Percentiles rank a stretch among this genome's conserved stretches.
These are phyloP conservation scores for Oplegnathus fasciatus DNA, from an alignment of 2,113 vertebrate genomes.

Conservation along the genomic window DNA sequence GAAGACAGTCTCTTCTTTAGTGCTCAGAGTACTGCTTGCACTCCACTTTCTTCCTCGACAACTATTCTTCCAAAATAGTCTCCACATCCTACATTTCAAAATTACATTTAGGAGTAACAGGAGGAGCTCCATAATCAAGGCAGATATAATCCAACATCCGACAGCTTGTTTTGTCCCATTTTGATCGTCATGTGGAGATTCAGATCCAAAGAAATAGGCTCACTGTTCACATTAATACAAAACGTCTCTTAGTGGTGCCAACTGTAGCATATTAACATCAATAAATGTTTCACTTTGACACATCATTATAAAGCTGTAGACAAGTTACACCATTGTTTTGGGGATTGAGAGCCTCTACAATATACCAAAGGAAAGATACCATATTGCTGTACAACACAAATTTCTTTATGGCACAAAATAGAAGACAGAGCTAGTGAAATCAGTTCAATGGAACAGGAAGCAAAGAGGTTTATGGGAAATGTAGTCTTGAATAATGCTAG, in stretches of 20 bases:
- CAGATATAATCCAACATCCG: background rate
- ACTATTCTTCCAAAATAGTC: background rate
- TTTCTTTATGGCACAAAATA: slow-evolving; percentile 40
- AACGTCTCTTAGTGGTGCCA: slow-evolving; percentile 25
- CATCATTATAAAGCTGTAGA: slow-evolving; percentile 13
- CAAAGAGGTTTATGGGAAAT: background rate
- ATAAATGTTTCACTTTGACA: slow-evolving; percentile 24
- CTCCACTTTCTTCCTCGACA: slow-evolving; percentile 17
- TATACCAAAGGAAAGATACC: background rate
- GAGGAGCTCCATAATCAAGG: background rate
- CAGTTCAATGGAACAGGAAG: background rate
- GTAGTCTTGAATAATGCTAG: background rate
- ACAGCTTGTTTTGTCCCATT: background rate
- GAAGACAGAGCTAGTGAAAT: slow-evolving; percentile 4
- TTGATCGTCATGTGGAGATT: slow-evolving; percentile 8
- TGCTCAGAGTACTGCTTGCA: slow-evolving; percentile 37
- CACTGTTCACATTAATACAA: slow-evolving; percentile 30
- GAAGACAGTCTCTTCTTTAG: slow-evolving; percentile 44
- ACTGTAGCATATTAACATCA: slow-evolving; percentile 14
- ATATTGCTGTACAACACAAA: background rate
- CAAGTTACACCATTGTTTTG: slow-evolving; percentile 4
- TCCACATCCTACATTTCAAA: background rate
- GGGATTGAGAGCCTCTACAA: slow-evolving; percentile 3
- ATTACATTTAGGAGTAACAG: slow-evolving; percentile 5
- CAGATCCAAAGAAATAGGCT: background rate